Conservation (phyloP, 2,113 vertebrate genomes). For the Ptyas mucosa region DNA sequence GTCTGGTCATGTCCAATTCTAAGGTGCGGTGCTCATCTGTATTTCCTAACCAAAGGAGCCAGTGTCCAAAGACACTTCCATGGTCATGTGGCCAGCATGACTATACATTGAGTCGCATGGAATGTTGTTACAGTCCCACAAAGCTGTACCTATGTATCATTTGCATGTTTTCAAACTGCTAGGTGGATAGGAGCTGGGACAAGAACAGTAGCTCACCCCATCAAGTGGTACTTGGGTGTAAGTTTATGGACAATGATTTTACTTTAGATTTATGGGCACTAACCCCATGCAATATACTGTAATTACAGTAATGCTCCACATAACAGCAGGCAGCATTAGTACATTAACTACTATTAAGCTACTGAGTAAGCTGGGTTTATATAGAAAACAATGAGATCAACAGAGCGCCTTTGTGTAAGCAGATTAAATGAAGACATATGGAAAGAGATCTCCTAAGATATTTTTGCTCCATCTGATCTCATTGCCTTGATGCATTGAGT, state of each 20-base stretch:
- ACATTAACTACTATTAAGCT: slow-evolving; percentile 31
- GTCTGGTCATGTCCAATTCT: background rate
- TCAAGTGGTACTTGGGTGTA: background rate
- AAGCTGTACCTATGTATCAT: background rate
- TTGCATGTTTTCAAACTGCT: background rate
- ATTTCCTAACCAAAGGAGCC: no score
- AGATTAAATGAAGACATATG: background rate
- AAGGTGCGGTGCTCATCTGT: background rate
- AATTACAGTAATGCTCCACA: slow-evolving; percentile 24
- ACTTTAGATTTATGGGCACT: slow-evolving; percentile 43
- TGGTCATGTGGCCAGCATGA: background rate
- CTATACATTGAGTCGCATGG: background rate
- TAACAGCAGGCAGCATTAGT: slow-evolving; percentile 14
- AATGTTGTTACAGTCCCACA: background rate
- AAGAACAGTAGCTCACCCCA: background rate
- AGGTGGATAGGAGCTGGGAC: background rate
- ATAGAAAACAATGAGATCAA: background rate
- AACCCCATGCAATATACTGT: slow-evolving; percentile 51
- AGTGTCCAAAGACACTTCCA: background rate
- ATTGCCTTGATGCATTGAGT: background rate
- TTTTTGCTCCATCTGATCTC: background rate
- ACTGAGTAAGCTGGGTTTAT: slow-evolving; percentile 12
- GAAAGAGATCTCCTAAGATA: background rate
- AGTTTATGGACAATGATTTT: slow-evolving; percentile 20
- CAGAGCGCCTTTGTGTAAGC: background rate